phyloP scores from a whole-genome alignment of 2,797 vertebrate genomes.

The Alca torda region DNA sequence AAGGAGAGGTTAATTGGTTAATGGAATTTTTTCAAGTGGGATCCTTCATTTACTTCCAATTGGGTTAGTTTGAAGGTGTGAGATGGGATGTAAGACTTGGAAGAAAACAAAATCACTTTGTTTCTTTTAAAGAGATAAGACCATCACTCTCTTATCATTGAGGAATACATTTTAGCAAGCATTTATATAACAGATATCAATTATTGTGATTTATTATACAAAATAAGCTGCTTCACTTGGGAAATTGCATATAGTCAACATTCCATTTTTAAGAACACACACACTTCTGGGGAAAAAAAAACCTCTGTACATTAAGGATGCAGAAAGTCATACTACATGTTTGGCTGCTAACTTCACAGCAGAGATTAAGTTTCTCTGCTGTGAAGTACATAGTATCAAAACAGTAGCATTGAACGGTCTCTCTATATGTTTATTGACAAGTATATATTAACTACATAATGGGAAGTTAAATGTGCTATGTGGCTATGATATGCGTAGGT shows the following conservation, averaged over 20 bases:
- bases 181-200: background rate
- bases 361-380: background rate
- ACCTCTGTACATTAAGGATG: background rate
- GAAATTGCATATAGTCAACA: background rate
- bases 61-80: background rate
- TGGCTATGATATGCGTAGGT: background rate
- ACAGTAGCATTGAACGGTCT: background rate
- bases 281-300: background rate
- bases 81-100: background rate
- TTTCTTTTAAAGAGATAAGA: background rate
- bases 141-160: background rate
- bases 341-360: background rate
- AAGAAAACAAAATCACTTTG: background rate
- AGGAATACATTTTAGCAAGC: background rate
- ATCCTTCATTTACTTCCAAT: background rate
- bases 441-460: background rate
- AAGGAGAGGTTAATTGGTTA: background rate
- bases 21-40: background rate
- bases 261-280: background rate
- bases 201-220: background rate
- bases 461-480: background rate
- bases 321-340: background rate
- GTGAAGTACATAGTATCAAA: background rate
- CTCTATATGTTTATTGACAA: background rate
- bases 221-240: background rate